Evolutionary conservation across 35 echinoderm and acorn worm species (phyloP), one percentile per base, ranked within the genome.

Genomic region (Apostichopus parvimensis): DNA sequence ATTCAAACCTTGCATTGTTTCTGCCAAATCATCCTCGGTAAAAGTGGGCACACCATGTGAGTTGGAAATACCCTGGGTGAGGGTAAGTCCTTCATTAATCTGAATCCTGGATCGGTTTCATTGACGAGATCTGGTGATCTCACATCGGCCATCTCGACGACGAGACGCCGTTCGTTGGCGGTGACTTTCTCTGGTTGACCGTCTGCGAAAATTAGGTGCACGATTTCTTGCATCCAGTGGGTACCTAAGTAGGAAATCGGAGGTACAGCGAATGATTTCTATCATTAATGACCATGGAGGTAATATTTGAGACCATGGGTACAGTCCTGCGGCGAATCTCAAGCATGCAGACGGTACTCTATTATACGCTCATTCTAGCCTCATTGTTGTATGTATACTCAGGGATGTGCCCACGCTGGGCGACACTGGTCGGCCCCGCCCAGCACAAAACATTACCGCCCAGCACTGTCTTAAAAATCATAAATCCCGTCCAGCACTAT

Each of bases 171-270:
- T 22, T 87, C 57, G 9, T 28, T 21, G 8, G 56, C 12, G n/a
- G 85, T 65, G 18, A 87, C 28, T 13, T 64, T 87, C 14, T 71
- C 64, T 4, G 20, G 1, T 14, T 87, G 57, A 62, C 85, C 85
- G 14, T 87, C 85, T 17, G 85, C 85, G 26, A 66, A 87, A 10
- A 87, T 87, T 9, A 70, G 56, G 85, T 87, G 85, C 9, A 87
- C 85, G 12, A 87, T 87, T 28, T 71, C 85, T 71, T 87, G 85
- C 85, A 87, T 87, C 85, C 85, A 87, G 85, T 87, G 85, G n/a
- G 85, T 87, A 9, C 85, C 85, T 87, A 70, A 45, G 34, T 0
- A 45, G 53, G 53, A 13, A 60, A 45, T 77, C 22, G 9, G 56
- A 55, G 4, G 18, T 12, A 14, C 26, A 28, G 26, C 26, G 1